Conservation (phyloP, 2,113 vertebrate species). For the Drymodes brunneopygia region DNA sequence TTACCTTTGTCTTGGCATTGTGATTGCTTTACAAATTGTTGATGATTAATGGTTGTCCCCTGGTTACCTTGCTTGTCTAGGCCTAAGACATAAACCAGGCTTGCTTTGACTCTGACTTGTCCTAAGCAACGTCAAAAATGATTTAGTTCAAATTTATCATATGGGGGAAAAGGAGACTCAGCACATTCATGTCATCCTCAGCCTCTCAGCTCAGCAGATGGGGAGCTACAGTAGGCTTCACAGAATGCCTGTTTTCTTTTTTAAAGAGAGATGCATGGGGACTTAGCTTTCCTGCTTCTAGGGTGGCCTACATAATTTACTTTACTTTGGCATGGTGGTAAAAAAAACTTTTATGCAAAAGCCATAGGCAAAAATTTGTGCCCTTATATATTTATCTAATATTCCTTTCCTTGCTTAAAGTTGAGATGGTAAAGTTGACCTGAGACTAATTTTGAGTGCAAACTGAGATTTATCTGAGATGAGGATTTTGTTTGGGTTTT, state of each 20-base stretch:
- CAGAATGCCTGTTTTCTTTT: neutral
- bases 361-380: neutral
- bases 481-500: neutral
- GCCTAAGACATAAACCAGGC: neutral
- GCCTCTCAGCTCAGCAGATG: neutral
- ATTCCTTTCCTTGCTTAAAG: neutral
- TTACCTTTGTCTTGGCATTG: constrained; percentile 62
- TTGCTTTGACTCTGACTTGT: constrained; percentile 40
- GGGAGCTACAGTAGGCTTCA: neutral
- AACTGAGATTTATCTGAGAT: neutral
- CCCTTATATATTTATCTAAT: neutral
- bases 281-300: neutral
- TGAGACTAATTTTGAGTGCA: neutral
- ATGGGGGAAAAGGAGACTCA: neutral
- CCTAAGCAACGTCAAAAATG: constrained; percentile 17
- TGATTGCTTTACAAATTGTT: constrained; percentile 59
- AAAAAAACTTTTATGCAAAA: neutral
- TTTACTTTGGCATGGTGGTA: neutral
- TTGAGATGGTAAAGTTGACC: neutral
- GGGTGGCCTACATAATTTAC: rapidly evolving
- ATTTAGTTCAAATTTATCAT: neutral
- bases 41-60: constrained; percentile 62
- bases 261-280: neutral
- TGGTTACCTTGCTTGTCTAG: constrained; percentile 32
- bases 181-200: neutral